A percentile compares a stretch with the other conserved stretches of the same genome.
phyloP scores from a whole-genome alignment of 2,113 vertebrate species.

The Saimiri boliviensis region DNA sequence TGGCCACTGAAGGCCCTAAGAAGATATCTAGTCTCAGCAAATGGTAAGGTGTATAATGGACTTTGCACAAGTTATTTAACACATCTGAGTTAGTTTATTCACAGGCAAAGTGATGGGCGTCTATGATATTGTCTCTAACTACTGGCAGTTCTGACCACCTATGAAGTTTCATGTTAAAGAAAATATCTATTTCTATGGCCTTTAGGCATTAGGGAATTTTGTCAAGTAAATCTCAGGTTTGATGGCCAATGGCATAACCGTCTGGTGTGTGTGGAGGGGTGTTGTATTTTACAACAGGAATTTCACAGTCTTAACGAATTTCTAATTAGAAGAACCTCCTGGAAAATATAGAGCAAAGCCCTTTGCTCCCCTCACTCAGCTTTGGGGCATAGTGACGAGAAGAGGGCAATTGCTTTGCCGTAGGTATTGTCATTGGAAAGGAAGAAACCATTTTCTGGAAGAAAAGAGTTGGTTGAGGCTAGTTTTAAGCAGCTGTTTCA shows the following conservation, averaged over 20 bases:
- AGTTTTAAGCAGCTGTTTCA: neutral
- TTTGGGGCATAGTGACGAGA: neutral
- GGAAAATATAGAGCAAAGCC: neutral
- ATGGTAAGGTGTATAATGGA: neutral
- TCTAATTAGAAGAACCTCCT: conserved; percentile 20
- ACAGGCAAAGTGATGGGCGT: conserved; percentile 14
- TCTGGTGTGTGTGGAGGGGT: neutral
- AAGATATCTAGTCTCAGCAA: neutral
- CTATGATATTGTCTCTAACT: neutral
- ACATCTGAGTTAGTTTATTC: neutral
- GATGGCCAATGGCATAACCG: neutral
- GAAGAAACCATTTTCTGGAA: neutral
- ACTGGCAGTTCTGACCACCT: neutral
- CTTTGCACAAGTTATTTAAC: neutral
- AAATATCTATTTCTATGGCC: neutral
- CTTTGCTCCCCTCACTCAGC: neutral
- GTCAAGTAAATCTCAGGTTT: conserved; percentile 9
- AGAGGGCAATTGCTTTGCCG: neutral
- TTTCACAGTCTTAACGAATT: neutral
- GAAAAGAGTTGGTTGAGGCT: neutral
- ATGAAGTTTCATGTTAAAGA: conserved; percentile 2
- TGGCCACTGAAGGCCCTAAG: neutral
- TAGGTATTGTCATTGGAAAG: neutral
- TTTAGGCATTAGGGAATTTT: neutral
- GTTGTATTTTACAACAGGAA: neutral